Conservation (phyloP, 2,888 invertebrate species). For the Drosophila robusta region DNA sequence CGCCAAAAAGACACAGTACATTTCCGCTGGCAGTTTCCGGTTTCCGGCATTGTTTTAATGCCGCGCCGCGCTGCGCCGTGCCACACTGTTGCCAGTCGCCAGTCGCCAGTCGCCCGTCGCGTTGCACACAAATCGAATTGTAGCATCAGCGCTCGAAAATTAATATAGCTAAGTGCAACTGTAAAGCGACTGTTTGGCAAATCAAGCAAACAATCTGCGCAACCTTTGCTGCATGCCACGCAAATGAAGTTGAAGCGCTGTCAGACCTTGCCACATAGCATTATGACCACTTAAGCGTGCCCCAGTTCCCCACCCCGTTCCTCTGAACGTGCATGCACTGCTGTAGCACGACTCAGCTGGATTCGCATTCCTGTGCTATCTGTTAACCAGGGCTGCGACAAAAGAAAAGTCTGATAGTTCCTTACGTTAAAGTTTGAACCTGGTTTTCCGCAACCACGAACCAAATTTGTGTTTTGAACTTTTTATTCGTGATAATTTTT, state of each 20-base stretch:
- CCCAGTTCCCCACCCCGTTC: background rate
- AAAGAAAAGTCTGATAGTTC: background rate
- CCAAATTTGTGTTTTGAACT: too few relatives aligned
- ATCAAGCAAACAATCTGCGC: constrained; percentile 51
- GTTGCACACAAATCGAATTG: constrained; percentile 42
- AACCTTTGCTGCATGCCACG: constrained; percentile 24
- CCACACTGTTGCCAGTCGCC: constrained; percentile 14
- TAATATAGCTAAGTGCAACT: constrained; percentile 69
- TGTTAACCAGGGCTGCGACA: background rate
- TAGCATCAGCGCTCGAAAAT: constrained; percentile 48
- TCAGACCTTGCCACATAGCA: constrained; percentile 18
- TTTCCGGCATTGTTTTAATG: constrained; percentile 76
- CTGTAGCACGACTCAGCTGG: constrained; percentile 6
- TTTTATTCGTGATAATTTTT: too few relatives aligned
- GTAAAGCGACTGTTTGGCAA: constrained; percentile 46
- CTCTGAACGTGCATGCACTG: background rate
- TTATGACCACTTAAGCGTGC: constrained; percentile 42
- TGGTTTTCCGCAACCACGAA: background rate
- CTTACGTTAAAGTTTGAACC: background rate
- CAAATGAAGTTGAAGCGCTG: constrained; percentile 49
- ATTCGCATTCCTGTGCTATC: constrained; percentile 2
- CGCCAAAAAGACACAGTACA: constrained; percentile 81
- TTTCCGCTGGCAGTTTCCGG: constrained; percentile 79
- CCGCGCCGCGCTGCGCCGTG: constrained; percentile 22
- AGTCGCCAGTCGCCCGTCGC: constrained; percentile 3